phyloP scores from a whole-genome alignment of 1,140 invertebrate species.

The Zaprionus taronus region DNA sequence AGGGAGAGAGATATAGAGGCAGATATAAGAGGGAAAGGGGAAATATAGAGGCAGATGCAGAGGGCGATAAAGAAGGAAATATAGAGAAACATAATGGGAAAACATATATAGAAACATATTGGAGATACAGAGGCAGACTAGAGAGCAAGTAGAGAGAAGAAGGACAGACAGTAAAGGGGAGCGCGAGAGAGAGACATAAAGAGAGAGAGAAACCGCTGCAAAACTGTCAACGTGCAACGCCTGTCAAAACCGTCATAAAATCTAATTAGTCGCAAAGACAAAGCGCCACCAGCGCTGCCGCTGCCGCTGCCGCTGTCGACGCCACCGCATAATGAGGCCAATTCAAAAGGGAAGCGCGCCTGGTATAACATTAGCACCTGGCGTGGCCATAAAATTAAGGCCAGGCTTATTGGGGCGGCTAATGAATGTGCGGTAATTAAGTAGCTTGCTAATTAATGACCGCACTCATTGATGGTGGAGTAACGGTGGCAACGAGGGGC shows the following conservation, averaged over 20 bases:
- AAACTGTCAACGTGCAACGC: neutral
- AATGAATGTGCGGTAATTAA: slow-evolving; percentile 84
- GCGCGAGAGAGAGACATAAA: neutral
- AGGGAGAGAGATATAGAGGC: neutral
- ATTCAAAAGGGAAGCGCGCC: slow-evolving; percentile 42
- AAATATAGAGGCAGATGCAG: neutral
- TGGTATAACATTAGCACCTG: slow-evolving; percentile 65
- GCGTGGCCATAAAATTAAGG: slow-evolving; percentile 62
- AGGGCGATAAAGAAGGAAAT: neutral
- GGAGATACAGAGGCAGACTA: too few species aligned
- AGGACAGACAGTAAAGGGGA: too few species aligned
- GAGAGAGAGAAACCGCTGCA: too few species aligned
- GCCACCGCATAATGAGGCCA: slow-evolving; percentile 71
- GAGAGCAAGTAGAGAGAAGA: too few species aligned
- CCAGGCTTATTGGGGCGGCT: slow-evolving; percentile 77
- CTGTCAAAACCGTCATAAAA: slow-evolving; percentile 57
- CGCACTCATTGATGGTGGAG: slow-evolving; percentile 61
- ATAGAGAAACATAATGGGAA: too few species aligned
- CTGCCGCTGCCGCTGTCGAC: too few species aligned
- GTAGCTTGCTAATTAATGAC: slow-evolving; percentile 84
- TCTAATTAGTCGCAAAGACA: slow-evolving; percentile 78
- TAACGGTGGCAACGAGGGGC: slow-evolving; percentile 11
- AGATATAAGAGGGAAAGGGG: neutral
- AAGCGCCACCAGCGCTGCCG: slow-evolving; percentile 26
- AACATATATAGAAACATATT: too few species aligned